Percentiles rank a stretch among this genome's conserved stretches.
Evolutionary conservation across 2,797 vertebrate genomes (phyloP).

Genomic region (Cuculus canorus): DNA sequence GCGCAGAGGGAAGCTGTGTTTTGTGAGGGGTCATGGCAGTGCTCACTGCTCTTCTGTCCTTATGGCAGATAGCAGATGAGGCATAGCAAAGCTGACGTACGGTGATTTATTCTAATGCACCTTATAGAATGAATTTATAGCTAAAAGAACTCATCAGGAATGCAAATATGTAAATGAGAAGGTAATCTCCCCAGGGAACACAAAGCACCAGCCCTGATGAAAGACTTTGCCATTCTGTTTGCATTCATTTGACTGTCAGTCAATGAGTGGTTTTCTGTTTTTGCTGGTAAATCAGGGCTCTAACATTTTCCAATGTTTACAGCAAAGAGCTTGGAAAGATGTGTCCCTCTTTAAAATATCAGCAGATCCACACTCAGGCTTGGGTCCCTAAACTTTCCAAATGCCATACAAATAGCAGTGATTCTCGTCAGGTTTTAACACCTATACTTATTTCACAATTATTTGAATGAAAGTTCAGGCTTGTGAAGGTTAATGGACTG

Average conservation of each 20-base stretch:
- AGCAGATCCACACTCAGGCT: neutral
- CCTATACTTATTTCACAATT: constrained; percentile 69
- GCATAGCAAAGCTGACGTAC: neutral
- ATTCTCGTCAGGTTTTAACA: constrained; percentile 52
- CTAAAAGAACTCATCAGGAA: neutral
- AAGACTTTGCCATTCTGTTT: neutral
- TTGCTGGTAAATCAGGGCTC: neutral
- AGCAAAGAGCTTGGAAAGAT: neutral
- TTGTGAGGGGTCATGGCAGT: neutral
- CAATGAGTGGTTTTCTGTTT: neutral
- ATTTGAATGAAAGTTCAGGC: constrained; percentile 68
- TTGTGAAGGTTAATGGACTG: constrained; percentile 77
- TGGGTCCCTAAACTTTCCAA: constrained; percentile 49
- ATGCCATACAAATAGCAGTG: constrained; percentile 49
- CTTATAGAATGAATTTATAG: neutral
- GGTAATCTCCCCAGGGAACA: neutral
- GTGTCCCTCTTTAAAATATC: neutral
- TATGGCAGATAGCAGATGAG: accelerated
- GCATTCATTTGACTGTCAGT: neutral
- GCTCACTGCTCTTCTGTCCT: neutral
- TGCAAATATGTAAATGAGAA: neutral
- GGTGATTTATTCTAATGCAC: neutral
- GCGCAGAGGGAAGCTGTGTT: neutral
- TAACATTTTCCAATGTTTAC: neutral
- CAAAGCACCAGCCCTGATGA: neutral